These are phyloP conservation scores for Orthonychiurus folsomi DNA, from an alignment of 2,888 invertebrate species.

Conservation along the genomic window DNA sequence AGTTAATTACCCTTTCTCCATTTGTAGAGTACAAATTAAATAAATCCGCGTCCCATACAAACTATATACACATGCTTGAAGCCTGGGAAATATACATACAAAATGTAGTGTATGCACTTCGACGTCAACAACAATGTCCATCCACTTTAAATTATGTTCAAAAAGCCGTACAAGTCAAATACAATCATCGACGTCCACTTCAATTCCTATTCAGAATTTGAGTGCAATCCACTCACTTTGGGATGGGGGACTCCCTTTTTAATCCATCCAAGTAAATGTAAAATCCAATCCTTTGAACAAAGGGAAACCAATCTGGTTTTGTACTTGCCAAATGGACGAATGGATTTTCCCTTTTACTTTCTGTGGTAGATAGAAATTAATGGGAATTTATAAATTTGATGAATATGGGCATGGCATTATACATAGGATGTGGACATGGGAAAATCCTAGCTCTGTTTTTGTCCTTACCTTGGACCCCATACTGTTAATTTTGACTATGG, in stretches of 20 bases:
- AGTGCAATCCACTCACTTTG: too few relatives aligned
- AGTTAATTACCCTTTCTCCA: too few relatives aligned
- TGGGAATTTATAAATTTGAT: background rate
- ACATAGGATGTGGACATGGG: too few relatives aligned
- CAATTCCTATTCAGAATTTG: background rate
- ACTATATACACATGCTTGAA: too few relatives aligned
- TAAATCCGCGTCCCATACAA: too few relatives aligned
- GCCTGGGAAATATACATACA: too few relatives aligned
- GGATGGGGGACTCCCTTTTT: too few relatives aligned
- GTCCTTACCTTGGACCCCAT: background rate
- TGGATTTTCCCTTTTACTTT: background rate
- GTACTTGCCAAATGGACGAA: background rate
- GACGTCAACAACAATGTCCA: background rate
- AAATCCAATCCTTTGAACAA: background rate
- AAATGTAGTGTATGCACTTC: too few relatives aligned
- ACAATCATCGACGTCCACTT: background rate
- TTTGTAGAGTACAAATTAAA: too few relatives aligned
- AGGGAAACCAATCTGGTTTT: background rate
- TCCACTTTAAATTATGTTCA: background rate
- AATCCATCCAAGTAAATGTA: background rate
- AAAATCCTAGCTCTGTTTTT: background rate
- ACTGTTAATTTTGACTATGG: background rate
- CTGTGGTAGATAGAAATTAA: background rate
- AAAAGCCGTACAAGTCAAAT: slow-evolving; percentile 1
- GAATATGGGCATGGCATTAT: background rate